Base-by-base conservation (phyloP, 2,797 vertebrate species). In the Rhyacichthys aspro region DNA sequence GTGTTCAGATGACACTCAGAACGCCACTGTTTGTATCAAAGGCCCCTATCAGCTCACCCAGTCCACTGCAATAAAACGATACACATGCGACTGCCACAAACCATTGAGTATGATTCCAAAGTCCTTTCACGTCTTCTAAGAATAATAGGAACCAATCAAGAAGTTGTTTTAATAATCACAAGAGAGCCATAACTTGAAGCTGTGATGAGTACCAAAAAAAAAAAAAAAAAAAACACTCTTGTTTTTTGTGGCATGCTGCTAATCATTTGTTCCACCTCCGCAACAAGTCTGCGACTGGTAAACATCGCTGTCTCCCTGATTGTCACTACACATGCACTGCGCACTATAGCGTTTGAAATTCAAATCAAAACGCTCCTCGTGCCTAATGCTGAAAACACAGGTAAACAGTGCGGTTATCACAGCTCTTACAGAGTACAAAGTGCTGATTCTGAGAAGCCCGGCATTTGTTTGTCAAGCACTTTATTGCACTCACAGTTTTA, bases 351-450 rank as follows among this genome's bases (percentile, higher is more conserved):
- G 56, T 82, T 65, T 66, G 47, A 70, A 83, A 79, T 79, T 67
- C 63, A 66, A 52, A 61, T 66, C 54, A 61, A 55, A 55, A 63
- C 67, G 66, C 53, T 62, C 64, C 63, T 72, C 52, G 61, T 59
- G 52, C 55, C 52, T 65, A 67, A 73, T 53, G 67, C 58, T 68
- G 49, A 72, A 78, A 78, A 43, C 39, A 71, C 59, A 66, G 61
- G 72, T 64, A 82, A 76, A 83, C 75, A 71, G 39, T 7, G 56
- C 75, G 68, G 84, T 82, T 81, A 83, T 50, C 61, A 55, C 54
- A 14, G 17, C 33, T 63, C 33, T 53, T 68, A 73, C 42, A 55
- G 69, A 71, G 75, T 14, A 59, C 33, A 65, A 18, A 49, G 55
- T 59, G 47, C 48, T 45, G 50, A 81, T 67, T 74, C 28, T n/a